A percentile compares a stretch with the other conserved stretches of the same genome.
These are phyloP conservation scores for Leucoma salicis DNA, from an alignment of 2,888 invertebrate genomes.

Conservation along the genomic window DNA sequence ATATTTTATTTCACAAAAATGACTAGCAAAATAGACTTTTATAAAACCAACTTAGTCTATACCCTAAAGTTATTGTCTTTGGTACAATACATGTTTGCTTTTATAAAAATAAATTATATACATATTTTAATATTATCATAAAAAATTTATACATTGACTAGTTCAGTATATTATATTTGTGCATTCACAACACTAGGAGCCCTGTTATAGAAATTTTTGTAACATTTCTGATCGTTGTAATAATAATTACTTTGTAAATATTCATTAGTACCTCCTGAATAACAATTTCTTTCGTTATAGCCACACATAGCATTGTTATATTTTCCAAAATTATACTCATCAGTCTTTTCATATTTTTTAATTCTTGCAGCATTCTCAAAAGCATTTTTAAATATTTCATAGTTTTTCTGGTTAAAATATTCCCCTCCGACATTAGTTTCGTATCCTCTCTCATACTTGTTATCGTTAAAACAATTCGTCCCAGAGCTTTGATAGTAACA, in stretches of 20 bases:
- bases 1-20: constrained; percentile 45
- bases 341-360: constrained; percentile 51
- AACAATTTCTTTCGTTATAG: constrained; percentile 55
- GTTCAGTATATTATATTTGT: constrained; percentile 51
- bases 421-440: constrained; percentile 46
- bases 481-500: constrained; percentile 50
- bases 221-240: constrained; percentile 66
- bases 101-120: background rate
- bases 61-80: constrained; percentile 54
- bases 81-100: constrained; percentile 30
- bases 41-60: constrained; percentile 43
- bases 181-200: constrained; percentile 61
- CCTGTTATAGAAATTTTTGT: constrained; percentile 66
- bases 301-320: constrained; percentile 48
- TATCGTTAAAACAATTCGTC: constrained; percentile 39
- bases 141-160: constrained; percentile 38
- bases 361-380: constrained; percentile 75
- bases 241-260: constrained; percentile 60
- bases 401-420: constrained; percentile 78
- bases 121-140: background rate
- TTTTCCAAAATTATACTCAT: constrained; percentile 48
- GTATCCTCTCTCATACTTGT: constrained; percentile 27
- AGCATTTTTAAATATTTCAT: constrained; percentile 82
- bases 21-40: constrained; percentile 66
- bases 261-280: constrained; percentile 45